Evolutionary conservation across 1,140 invertebrate genomes (phyloP).

Genomic region (Pogonomyrmex californicus): DNA sequence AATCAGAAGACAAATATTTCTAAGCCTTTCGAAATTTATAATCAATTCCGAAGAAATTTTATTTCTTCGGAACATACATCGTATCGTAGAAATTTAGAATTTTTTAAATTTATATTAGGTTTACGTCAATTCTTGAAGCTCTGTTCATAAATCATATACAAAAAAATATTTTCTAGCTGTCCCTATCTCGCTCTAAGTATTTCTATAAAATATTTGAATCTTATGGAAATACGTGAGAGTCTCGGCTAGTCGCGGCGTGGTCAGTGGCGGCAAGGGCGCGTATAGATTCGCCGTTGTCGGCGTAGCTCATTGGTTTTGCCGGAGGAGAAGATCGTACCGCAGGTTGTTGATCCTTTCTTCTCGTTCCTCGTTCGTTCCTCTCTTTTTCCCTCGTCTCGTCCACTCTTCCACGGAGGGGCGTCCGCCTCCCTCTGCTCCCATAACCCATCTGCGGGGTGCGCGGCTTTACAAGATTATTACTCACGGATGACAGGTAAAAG

Average conservation of each 20-base stretch:
- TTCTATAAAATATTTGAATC: neutral
- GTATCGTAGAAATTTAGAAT: neutral
- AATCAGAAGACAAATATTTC: neutral
- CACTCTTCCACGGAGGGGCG: conserved; percentile 16
- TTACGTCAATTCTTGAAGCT: neutral
- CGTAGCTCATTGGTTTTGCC: conserved; percentile 70
- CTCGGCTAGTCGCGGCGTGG: conserved; percentile 16
- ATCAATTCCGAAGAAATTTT: neutral
- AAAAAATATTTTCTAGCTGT: neutral
- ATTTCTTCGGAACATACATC: neutral
- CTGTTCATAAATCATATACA: neutral
- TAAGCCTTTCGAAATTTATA: neutral
- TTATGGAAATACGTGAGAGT: conserved; percentile 10
- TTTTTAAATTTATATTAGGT: neutral
- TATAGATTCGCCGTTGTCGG: conserved; percentile 75
- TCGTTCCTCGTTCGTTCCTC: conserved; percentile 65
- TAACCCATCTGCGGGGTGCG: conserved; percentile 68
- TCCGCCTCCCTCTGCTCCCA: conserved; percentile 63
- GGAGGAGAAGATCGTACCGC: conserved; percentile 72
- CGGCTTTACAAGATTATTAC: conserved; percentile 80
- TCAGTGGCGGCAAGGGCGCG: conserved; percentile 53
- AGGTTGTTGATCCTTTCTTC: conserved; percentile 82
- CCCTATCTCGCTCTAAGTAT: neutral
- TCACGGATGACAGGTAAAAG: conserved; percentile 78
- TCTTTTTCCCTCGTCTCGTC: conserved; percentile 42